These are phyloP conservation scores for Formica selysi DNA, from an alignment of 1,140 invertebrate genomes.

Conservation along the genomic window DNA sequence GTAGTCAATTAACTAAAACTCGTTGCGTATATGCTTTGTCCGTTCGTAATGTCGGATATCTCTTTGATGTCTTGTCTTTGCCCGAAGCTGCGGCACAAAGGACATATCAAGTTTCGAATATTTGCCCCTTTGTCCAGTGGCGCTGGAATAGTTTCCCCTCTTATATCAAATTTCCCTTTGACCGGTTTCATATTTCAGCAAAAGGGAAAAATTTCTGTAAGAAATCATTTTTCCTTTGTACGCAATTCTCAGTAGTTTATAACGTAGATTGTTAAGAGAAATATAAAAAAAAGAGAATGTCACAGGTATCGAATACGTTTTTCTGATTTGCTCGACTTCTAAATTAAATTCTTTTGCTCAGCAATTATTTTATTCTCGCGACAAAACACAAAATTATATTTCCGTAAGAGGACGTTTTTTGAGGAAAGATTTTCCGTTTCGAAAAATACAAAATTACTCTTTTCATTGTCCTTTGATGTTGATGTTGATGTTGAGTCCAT, in stretches of 20 bases:
- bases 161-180: constrained; percentile 54
- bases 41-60: constrained; percentile 44
- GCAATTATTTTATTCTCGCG: background rate
- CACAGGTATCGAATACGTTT: background rate
- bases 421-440: background rate
- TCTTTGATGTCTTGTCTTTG: constrained; percentile 39
- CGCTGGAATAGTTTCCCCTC: constrained; percentile 29
- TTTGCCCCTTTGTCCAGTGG: constrained; percentile 50
- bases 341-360: background rate
- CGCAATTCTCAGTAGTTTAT: constrained; percentile 22
- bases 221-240: constrained; percentile 47
- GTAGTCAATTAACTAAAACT: constrained; percentile 33
- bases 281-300: background rate
- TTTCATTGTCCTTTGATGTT: too few relatives aligned
- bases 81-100: constrained; percentile 33
- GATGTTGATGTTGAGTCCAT: background rate
- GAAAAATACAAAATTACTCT: background rate
- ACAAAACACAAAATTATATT: constrained; percentile 11
- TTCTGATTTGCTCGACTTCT: background rate
- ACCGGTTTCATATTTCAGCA: constrained; percentile 38
- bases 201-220: constrained; percentile 46
- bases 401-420: background rate
- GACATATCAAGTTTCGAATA: constrained; percentile 56
- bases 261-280: constrained; percentile 7
- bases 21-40: constrained; percentile 22